These are phyloP conservation scores for Irena cyanogastra DNA, from an alignment of 2,113 vertebrate genomes.

Conservation along the genomic window DNA sequence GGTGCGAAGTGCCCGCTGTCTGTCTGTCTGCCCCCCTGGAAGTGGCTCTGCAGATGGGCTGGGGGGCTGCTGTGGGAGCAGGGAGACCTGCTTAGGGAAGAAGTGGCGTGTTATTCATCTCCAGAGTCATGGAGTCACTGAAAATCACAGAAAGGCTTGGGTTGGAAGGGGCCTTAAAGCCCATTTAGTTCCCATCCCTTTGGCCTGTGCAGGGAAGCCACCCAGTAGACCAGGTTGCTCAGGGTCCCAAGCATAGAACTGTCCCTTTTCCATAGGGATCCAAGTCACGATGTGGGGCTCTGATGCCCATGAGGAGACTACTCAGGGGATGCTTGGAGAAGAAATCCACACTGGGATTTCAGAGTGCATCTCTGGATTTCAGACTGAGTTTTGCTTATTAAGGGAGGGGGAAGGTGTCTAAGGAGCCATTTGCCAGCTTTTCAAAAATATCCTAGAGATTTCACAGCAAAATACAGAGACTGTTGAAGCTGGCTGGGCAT, in stretches of 20 bases:
- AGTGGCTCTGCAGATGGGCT: background rate
- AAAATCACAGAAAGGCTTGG: background rate
- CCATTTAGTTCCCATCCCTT: background rate
- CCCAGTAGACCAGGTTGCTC: background rate
- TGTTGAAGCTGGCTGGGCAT: background rate
- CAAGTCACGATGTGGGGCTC: rapidly evolving
- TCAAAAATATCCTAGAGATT: background rate
- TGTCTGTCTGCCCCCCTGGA: slow-evolving; percentile 1
- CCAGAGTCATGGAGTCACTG: background rate
- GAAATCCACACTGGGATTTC: background rate
- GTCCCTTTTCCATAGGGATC: background rate
- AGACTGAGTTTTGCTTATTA: background rate
- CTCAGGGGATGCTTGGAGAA: background rate
- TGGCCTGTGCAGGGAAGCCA: background rate
- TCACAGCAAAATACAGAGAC: background rate
- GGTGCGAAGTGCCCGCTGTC: slow-evolving; percentile 71
- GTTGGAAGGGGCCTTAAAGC: background rate
- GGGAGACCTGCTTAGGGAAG: background rate
- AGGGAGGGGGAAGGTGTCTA: background rate
- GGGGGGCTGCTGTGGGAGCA: background rate
- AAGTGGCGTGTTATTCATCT: rapidly evolving
- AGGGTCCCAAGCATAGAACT: background rate
- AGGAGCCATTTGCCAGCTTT: background rate
- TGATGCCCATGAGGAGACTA: background rate
- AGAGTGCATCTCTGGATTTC: background rate